Base-by-base conservation (phyloP, 2,888 invertebrate species). In the Leptopterna dolabrata region DNA sequence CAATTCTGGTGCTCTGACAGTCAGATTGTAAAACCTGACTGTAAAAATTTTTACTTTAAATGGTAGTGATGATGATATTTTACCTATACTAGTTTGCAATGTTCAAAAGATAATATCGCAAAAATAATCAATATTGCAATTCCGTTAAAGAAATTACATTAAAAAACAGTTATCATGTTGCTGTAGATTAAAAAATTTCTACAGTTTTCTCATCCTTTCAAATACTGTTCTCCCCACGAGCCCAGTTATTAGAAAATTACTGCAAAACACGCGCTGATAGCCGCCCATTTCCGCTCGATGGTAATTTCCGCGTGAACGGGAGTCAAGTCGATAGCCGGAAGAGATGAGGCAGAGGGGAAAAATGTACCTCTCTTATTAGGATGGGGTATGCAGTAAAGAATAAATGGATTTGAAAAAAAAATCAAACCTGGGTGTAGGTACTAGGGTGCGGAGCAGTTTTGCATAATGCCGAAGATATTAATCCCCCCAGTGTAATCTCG, bases 381-480 rank as follows among this genome's bases (percentile, higher is more conserved):
- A 30, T 36, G 36, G 73, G 73, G 36, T 73, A 73, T 73, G 73
- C 73, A 73, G 73, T 36, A 41, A 36, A 14, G 36, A 36, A 30
- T 29, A 73, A 73, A 73, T 24, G 7, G 63, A 73, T 16, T 30
- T 36, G 36, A 16, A 24, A 73, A 71, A 71, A 71, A 73, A 30
- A 73, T 19, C 36, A 73, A 63, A 73, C 36, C 36, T 13, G 24
- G 3, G 70, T 36, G 19, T 73, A 73, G 73, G 16, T 73, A 73
- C 63, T 63, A 63, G 63, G 73, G 73, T 73, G 73, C 73, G 73
- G 73, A 73, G 29, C 73, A 30, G 73, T 73, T 73, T 73, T 73
- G 41, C 73, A 73, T 73, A 73, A 73, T 73, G 73, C 19, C 36
- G 73, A n/a, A 30, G 30, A 19, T 73, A 73, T 73, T 73, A 73